phyloP scores from a whole-genome alignment of 1,140 invertebrate species.

The Probaryconus sp. region DNA sequence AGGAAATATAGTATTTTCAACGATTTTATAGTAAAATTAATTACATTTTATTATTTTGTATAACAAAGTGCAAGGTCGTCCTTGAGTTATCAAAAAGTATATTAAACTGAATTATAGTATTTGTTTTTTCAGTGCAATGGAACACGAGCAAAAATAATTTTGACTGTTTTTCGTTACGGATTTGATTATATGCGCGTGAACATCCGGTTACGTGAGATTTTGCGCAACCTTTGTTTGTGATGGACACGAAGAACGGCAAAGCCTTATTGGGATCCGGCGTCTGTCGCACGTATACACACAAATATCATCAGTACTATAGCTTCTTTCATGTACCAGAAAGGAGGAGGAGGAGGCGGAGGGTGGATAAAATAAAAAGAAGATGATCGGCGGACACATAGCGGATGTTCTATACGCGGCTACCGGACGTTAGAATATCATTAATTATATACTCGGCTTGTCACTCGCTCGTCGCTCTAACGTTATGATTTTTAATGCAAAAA shows the following conservation, averaged over 20 bases:
- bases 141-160: no score
- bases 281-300: neutral
- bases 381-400: slow-evolving; percentile 32
- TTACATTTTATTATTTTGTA: no score
- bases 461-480: slow-evolving; percentile 17
- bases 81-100: no score
- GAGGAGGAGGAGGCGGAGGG: no score
- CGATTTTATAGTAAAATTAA: no score
- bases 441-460: slow-evolving; percentile 40
- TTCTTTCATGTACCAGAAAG: slow-evolving; percentile 18
- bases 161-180: no score
- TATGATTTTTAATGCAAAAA: neutral
- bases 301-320: neutral
- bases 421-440: slow-evolving; percentile 36
- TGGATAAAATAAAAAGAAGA: slow-evolving; percentile 41
- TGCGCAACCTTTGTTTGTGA: slow-evolving; percentile 36
- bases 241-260: slow-evolving; percentile 22
- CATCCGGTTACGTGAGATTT: slow-evolving; percentile 52
- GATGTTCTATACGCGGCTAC: slow-evolving; percentile 44
- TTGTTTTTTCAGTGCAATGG: no score
- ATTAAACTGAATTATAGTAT: no score
- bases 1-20: no score
- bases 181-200: slow-evolving; percentile 23
- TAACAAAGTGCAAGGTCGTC: no score
- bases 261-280: slow-evolving; percentile 43